Conservation (phyloP, 2,888 invertebrate genomes). For the Formica aserva region DNA sequence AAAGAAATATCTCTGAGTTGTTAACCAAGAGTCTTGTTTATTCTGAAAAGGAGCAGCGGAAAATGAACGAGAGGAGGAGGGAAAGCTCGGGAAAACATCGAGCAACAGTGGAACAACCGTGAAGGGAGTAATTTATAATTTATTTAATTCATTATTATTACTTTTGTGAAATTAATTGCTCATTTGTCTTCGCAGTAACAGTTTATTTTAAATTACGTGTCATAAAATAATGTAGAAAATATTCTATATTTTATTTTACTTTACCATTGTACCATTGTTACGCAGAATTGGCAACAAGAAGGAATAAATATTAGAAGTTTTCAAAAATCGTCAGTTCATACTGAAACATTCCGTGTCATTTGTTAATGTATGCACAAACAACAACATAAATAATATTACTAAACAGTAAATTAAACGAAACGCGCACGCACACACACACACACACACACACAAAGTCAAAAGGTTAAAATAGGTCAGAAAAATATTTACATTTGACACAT, state of each 20-base stretch:
- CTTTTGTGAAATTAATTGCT: not conserved
- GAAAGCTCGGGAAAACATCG: not conserved
- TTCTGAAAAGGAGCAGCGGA: not conserved
- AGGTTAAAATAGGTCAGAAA: slow-evolving; percentile 6
- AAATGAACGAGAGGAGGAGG: not conserved
- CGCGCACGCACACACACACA: too few relatives aligned
- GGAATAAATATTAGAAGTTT: not conserved
- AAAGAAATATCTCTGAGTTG: too few relatives aligned
- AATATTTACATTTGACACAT: not conserved
- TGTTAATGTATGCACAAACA: not conserved
- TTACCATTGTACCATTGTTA: not conserved
- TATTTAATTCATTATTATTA: not conserved
- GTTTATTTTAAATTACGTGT: not conserved
- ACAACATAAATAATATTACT: not conserved
- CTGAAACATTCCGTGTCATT: not conserved
- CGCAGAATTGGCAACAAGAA: not conserved
- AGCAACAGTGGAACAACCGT: not conserved
- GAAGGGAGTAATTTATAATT: not conserved
- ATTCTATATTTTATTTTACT: not conserved
- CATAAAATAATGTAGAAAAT: not conserved
- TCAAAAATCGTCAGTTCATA: not conserved
- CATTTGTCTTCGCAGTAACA: not conserved
- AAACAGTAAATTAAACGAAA: slow-evolving; percentile 4
- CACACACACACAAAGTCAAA: not conserved
- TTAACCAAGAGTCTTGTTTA: too few relatives aligned